phyloP scores from a whole-genome alignment of 1,140 invertebrate species.

The Nautilus pompilius region DNA sequence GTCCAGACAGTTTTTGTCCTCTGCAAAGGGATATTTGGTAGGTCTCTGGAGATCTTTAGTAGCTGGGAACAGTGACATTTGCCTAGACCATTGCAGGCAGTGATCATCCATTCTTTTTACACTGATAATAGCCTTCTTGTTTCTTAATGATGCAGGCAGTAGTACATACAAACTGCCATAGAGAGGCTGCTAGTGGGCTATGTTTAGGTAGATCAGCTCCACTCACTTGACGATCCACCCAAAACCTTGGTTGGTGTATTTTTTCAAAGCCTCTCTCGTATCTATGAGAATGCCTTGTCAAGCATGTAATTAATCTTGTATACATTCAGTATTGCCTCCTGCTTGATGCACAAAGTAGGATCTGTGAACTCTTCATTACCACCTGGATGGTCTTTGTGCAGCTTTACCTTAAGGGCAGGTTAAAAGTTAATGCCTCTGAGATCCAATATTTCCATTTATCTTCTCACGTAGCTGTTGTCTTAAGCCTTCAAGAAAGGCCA shows the following conservation, averaged over 20 bases:
- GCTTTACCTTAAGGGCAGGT: neutral
- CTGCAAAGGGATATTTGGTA: neutral
- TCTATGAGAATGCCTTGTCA: neutral
- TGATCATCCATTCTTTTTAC: neutral
- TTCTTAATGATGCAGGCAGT: neutral
- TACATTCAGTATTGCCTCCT: neutral
- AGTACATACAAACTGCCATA: neutral
- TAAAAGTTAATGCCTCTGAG: neutral
- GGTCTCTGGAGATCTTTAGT: neutral
- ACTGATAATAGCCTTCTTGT: neutral
- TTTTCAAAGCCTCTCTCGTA: neutral
- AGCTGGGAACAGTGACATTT: neutral
- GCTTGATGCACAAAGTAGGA: neutral
- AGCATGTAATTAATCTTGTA: neutral
- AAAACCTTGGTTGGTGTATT: neutral
- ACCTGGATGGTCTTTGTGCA: neutral
- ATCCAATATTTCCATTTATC: neutral
- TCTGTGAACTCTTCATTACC: neutral
- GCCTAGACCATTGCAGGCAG: neutral
- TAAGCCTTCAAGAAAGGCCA: too few relatives aligned
- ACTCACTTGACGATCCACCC: neutral
- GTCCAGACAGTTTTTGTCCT: neutral
- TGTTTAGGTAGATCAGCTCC: neutral
- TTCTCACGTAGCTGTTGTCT: too few relatives aligned
- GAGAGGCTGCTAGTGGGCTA: neutral